Conservation (phyloP, 1,140 invertebrate species). For the Anoplophora glabripennis region DNA sequence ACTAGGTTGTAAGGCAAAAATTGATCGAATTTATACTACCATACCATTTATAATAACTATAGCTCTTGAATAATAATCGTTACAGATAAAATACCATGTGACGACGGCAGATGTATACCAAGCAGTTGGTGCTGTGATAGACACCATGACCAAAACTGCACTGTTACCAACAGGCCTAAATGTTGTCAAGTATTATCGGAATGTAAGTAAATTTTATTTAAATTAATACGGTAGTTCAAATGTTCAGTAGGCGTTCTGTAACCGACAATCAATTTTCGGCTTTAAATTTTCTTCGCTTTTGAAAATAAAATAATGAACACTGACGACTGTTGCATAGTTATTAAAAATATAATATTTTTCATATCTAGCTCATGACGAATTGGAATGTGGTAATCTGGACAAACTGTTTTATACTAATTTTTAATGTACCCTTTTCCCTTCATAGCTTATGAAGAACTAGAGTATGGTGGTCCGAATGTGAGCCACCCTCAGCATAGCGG, state of each 20-base stretch:
- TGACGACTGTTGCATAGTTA: too few relatives aligned
- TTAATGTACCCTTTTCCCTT: constrained; percentile 8
- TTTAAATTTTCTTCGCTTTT: constrained; percentile 1
- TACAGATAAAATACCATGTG: constrained; percentile 50
- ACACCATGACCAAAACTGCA: constrained; percentile 50
- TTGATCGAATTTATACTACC: too few relatives aligned
- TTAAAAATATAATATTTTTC: background rate
- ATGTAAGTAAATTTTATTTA: constrained; percentile 29
- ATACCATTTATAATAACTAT: too few relatives aligned
- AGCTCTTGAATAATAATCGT: background rate
- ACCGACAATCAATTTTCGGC: too few relatives aligned
- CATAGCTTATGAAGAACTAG: constrained; percentile 42
- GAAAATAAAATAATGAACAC: too few relatives aligned
- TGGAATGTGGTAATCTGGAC: too few relatives aligned
- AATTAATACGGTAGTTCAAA: too few relatives aligned
- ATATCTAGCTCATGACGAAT: too few relatives aligned
- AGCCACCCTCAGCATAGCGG: constrained; percentile 30
- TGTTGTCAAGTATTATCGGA: constrained; percentile 42
- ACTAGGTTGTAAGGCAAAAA: too few relatives aligned
- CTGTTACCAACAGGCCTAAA: constrained; percentile 43
- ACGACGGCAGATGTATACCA: constrained; percentile 56
- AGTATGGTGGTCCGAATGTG: constrained; percentile 30
- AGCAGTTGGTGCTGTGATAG: constrained; percentile 54
- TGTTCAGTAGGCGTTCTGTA: too few relatives aligned
- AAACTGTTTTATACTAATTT: too few relatives aligned